phyloP scores from a whole-genome alignment of 2,888 invertebrate species.

The Dasysyrphus albostriatus region DNA sequence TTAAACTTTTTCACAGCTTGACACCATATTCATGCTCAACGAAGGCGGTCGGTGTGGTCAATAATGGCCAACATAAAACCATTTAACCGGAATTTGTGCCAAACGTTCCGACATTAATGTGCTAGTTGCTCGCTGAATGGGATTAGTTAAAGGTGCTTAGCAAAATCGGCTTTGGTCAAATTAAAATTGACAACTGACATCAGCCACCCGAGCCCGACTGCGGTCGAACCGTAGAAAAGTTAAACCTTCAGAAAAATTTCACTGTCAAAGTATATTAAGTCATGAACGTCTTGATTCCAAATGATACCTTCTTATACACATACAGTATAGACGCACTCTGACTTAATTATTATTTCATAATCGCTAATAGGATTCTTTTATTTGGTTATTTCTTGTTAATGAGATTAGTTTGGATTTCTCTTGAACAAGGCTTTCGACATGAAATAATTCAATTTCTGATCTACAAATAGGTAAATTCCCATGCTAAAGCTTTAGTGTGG shows the following conservation, averaged over 20 bases:
- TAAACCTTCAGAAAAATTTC: slow-evolving; percentile 14
- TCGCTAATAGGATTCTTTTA: slow-evolving; percentile 58
- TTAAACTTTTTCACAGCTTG: neutral
- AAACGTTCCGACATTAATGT: slow-evolving; percentile 62
- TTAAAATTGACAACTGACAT: slow-evolving; percentile 60
- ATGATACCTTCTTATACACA: no score
- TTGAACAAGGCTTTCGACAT: slow-evolving; percentile 24
- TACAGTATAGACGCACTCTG: slow-evolving; percentile 42
- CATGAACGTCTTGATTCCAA: slow-evolving; percentile 20
- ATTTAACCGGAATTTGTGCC: slow-evolving; percentile 66
- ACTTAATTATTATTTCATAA: slow-evolving; percentile 69
- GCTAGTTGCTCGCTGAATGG: slow-evolving; percentile 48
- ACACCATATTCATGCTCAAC: neutral
- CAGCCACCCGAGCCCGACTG: neutral
- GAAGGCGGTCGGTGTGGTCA: slow-evolving; percentile 10
- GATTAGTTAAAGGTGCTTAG: slow-evolving; percentile 65
- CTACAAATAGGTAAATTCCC: slow-evolving; percentile 41
- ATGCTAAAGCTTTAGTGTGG: neutral
- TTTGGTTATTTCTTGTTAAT: slow-evolving; percentile 57
- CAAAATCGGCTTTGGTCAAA: slow-evolving; percentile 52
- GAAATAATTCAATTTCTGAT: slow-evolving; percentile 45
- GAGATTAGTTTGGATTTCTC: slow-evolving; percentile 38
- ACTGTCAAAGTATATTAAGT: slow-evolving; percentile 56
- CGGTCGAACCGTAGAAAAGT: neutral
- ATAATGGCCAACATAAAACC: slow-evolving; percentile 24